Evolutionary conservation across 2,888 invertebrate genomes (phyloP).

Genomic region (Biston stratarius): DNA sequence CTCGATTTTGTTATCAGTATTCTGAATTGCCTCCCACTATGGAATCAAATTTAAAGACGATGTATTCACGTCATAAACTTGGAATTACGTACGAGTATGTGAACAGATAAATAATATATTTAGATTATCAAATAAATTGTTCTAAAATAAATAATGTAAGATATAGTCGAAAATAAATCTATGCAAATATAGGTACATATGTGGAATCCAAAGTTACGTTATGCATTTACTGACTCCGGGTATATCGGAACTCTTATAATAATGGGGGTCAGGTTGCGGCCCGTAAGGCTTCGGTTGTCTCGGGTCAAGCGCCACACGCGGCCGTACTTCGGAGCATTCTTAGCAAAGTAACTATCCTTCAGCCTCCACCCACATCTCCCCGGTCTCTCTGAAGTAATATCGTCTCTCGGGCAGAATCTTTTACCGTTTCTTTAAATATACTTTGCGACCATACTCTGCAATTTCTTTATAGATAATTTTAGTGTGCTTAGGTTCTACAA

Average conservation of each 20-base stretch:
- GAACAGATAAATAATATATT: neutral
- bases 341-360: slow-evolving; percentile 55
- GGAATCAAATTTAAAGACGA: no score
- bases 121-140: neutral
- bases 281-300: slow-evolving; percentile 53
- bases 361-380: slow-evolving; percentile 63
- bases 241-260: slow-evolving; percentile 52
- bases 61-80: no score
- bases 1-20: no score
- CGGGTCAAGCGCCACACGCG: slow-evolving; percentile 55
- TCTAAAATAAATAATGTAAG: neutral
- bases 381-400: slow-evolving; percentile 58
- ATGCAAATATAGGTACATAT: neutral
- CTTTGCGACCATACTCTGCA: slow-evolving; percentile 56
- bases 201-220: slow-evolving; percentile 4
- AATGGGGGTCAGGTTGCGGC: slow-evolving; percentile 60
- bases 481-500: slow-evolving; percentile 51
- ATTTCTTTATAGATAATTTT: slow-evolving; percentile 58
- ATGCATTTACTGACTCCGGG: slow-evolving; percentile 46
- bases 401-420: slow-evolving; percentile 57
- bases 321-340: slow-evolving; percentile 46
- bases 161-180: neutral
- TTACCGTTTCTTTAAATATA: slow-evolving; percentile 56
- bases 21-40: no score
- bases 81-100: neutral